Evolutionary conservation across 2,888 invertebrate species (phyloP), one percentile per base, ranked within the genome.

Genomic region (Caenorhabditis auriculariae): DNA sequence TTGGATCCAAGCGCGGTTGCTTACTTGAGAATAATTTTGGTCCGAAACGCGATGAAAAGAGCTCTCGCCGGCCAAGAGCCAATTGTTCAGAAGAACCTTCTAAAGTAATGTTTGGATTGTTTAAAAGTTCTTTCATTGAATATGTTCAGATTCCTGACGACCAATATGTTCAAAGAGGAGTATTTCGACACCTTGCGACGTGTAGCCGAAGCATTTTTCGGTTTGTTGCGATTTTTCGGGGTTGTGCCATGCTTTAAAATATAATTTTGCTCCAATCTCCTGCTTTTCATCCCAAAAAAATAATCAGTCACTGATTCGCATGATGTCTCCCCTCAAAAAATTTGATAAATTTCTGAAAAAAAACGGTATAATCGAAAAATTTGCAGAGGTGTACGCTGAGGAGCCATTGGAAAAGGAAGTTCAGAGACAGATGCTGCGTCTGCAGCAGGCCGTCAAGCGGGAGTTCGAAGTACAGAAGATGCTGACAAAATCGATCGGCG

Each of bases 51-150:
- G 7, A 54, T 63, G 23, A 58, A 63, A 21, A 24, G 63, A 27
- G 63, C 63, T 7, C 21, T 63, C 3, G 58, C 59, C 24, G 63
- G 63, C 9, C 68, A 68, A 43, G 54, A 53, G 17, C 9, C 28
- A 0, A 24, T 4, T 15, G 56, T 86, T 94, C 77, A 90, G 90
- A 81, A 94, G 94, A 83, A 84, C 95, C 61, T 88, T 90, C n/a
- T 69, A 90, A 76, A 87, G 93, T 53, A 27, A 39, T 17, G 29
- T 49, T 23, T 19, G 19, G 19, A 42, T 15, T 5, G 29, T 19
- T 35, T 56, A 88, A 88, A 47, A 87, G 87, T 66, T 86, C 87
- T 1, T 83, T 92, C 27, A 84, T 85, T 5, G 83, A 84, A 55
- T 12, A 84, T 94, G 54, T 82, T 93, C 7, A 87, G 87, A 60